These are phyloP conservation scores for Platycheirus rosarum DNA, from an alignment of 2,888 invertebrate species.

Conservation along the genomic window DNA sequence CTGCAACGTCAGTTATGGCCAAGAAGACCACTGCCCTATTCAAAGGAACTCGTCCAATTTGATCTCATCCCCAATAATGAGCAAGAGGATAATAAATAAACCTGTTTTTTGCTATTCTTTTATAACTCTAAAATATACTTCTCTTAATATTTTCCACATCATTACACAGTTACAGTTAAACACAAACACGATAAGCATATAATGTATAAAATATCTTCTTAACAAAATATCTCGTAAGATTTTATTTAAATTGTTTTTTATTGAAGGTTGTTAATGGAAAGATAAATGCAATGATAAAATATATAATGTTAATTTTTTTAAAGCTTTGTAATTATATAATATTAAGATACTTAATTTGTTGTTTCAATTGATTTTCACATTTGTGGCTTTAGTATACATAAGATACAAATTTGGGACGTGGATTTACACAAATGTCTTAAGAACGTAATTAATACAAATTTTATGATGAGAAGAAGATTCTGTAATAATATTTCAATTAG, in stretches of 20 bases:
- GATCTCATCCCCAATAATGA: slow-evolving; percentile 75
- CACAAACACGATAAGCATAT: slow-evolving; percentile 46
- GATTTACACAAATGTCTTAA: no score
- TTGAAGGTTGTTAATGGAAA: slow-evolving; percentile 48
- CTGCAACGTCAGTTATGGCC: slow-evolving; percentile 85
- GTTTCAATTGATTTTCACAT: no score
- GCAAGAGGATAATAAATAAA: slow-evolving; percentile 63
- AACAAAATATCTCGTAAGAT: slow-evolving; percentile 34
- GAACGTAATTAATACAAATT: no score
- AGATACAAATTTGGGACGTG: no score
- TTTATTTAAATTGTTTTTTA: slow-evolving; percentile 29
- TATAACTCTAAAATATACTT: slow-evolving; percentile 41
- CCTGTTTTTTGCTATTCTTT: slow-evolving; percentile 1
- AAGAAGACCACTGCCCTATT: slow-evolving; percentile 84
- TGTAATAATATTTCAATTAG: no score
- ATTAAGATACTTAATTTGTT: neutral
- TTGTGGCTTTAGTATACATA: no score
- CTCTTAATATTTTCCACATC: slow-evolving; percentile 58
- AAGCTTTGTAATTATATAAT: slow-evolving; percentile 71
- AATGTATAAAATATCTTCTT: slow-evolving; percentile 36
- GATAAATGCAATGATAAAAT: slow-evolving; percentile 58
- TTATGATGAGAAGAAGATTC: no score
- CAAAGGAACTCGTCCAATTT: slow-evolving; percentile 76
- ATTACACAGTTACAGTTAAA: slow-evolving; percentile 66
- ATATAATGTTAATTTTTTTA: slow-evolving; percentile 70